Evolutionary conservation across 2,888 invertebrate genomes (phyloP).

Genomic region (Piscicola geometra): DNA sequence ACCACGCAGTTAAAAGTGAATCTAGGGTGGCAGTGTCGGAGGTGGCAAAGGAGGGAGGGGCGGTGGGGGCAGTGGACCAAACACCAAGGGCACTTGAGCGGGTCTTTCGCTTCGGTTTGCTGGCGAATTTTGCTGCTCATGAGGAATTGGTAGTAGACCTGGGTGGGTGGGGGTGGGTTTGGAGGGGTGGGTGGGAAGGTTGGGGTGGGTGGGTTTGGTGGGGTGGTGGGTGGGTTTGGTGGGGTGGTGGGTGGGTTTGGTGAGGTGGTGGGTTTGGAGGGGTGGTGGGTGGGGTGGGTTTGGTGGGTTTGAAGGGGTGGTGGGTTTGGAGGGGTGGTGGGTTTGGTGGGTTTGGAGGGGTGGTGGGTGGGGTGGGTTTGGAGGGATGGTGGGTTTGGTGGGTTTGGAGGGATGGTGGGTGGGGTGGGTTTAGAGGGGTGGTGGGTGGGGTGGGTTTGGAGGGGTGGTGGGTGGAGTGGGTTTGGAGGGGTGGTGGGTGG

Average conservation of each 20-base stretch:
- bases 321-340: no score
- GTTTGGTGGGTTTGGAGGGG: no score
- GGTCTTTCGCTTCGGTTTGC: conserved; percentile 88
- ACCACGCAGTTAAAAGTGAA: conserved; percentile 87
- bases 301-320: no score
- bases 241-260: neutral
- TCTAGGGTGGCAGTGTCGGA: conserved; percentile 85
- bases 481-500: no score
- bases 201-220: neutral
- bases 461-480: no score
- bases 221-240: neutral
- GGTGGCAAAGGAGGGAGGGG: conserved; percentile 83
- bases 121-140: conserved; percentile 90
- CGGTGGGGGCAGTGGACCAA: conserved; percentile 79
- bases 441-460: no score
- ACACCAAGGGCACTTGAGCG: conserved; percentile 93
- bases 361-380: no score
- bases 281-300: neutral
- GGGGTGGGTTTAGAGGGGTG: no score
- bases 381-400: no score
- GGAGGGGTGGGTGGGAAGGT: neutral
- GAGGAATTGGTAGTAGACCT: conserved; percentile 83
- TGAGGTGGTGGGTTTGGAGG: neutral
- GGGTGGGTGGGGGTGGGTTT: neutral
- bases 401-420: no score